These are phyloP conservation scores for Drosophila hydei DNA, from an alignment of 1,140 invertebrate species.

Conservation along the genomic window DNA sequence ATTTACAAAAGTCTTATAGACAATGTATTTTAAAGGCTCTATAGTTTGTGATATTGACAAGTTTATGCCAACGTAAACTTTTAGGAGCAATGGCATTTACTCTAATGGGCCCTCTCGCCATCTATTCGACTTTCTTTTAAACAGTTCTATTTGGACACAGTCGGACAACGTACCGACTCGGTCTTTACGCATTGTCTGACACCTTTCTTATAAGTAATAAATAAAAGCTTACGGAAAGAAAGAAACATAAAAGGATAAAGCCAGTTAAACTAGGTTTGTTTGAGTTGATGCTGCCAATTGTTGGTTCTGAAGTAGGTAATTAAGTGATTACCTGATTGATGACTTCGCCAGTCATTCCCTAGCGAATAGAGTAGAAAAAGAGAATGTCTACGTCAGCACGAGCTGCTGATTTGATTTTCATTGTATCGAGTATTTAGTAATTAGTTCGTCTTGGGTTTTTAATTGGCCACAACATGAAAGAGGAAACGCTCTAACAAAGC, in stretches of 20 bases:
- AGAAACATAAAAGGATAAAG: conserved; percentile 55
- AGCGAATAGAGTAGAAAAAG: conserved; percentile 2
- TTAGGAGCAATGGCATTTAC: too few relatives aligned
- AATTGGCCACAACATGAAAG: conserved; percentile 56
- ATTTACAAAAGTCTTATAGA: too few relatives aligned
- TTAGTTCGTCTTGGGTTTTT: conserved; percentile 32
- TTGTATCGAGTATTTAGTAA: conserved; percentile 28
- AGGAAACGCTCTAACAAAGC: conserved; percentile 31
- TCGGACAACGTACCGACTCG: too few relatives aligned
- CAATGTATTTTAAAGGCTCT: too few relatives aligned
- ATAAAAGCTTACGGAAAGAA: conserved; percentile 1
- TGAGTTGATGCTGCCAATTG: conserved; percentile 36
- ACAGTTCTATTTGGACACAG: too few relatives aligned
- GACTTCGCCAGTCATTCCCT: conserved; percentile 13
- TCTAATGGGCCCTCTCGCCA: too few relatives aligned
- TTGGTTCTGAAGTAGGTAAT: conserved; percentile 71
- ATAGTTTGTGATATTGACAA: too few relatives aligned
- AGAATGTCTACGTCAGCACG: conserved; percentile 7
- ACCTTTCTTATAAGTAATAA: too few relatives aligned
- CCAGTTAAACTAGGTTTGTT: conserved; percentile 36
- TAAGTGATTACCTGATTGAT: conserved; percentile 80
- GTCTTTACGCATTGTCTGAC: too few relatives aligned
- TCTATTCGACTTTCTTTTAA: too few relatives aligned
- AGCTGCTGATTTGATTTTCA: conserved; percentile 57
- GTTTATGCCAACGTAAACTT: too few relatives aligned